These are phyloP conservation scores for Gadopsis marmoratus DNA, from an alignment of 2,797 vertebrate species.

Conservation along the genomic window DNA sequence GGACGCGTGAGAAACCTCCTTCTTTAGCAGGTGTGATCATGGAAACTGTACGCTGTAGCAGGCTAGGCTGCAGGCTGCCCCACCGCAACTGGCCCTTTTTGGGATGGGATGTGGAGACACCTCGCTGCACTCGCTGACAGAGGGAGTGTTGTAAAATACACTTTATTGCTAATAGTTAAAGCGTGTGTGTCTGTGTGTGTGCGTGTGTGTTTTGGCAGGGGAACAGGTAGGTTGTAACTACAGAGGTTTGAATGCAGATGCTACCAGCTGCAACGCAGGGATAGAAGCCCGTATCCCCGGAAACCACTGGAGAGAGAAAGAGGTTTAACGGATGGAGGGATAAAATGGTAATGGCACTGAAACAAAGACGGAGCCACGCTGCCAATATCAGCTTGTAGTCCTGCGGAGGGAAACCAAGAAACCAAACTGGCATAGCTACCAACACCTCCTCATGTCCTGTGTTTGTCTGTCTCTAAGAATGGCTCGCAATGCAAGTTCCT, in stretches of 20 bases:
- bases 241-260: constrained; percentile 60
- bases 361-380: constrained; percentile 56
- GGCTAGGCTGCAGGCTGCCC: constrained; percentile 9
- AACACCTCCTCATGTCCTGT: neutral
- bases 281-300: constrained; percentile 50
- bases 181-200: constrained; percentile 13
- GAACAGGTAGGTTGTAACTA: constrained; percentile 49
- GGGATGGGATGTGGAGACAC: neutral
- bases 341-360: constrained; percentile 67
- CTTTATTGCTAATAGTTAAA: constrained; percentile 40
- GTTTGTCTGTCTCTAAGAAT: too few relatives aligned
- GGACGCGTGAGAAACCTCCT: constrained; percentile 1
- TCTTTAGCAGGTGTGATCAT: constrained; percentile 13
- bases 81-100: neutral
- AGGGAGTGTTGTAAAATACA: constrained; percentile 22
- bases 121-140: neutral
- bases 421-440: constrained; percentile 39
- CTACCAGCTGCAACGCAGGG: constrained; percentile 44
- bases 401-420: constrained; percentile 41
- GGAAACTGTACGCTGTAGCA: neutral
- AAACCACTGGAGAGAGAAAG: constrained; percentile 45
- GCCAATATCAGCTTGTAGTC: constrained; percentile 59
- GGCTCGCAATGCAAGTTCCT: too few relatives aligned
- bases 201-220: constrained; percentile 27
- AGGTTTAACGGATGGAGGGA: constrained; percentile 66